Percentiles rank a stretch among this genome's conserved stretches.
These are phyloP conservation scores for Virgularia gustaviana DNA, from an alignment of 92 coral and sea anemone species.

Conservation along the genomic window DNA sequence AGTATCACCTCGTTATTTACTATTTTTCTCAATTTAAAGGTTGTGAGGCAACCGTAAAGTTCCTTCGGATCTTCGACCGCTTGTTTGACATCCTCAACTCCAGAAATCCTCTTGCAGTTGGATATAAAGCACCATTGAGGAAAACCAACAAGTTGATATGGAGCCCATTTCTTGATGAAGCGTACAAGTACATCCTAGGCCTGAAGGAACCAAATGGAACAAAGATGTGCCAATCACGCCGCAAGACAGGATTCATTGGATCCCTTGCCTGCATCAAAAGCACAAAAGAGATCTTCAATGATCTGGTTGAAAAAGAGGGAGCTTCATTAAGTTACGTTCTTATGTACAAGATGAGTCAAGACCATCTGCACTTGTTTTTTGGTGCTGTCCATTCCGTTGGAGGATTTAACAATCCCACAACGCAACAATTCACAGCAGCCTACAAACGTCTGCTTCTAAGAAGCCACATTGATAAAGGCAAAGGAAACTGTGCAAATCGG, in stretches of 20 bases:
- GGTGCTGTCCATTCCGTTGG: background rate
- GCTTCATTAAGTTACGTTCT: background rate
- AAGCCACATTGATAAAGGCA: background rate
- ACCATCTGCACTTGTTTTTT: background rate
- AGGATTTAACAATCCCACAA: background rate
- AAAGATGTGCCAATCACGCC: background rate
- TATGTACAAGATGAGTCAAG: background rate
- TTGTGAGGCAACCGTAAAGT: conserved; percentile 1
- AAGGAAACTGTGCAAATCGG: background rate
- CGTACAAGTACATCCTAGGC: background rate
- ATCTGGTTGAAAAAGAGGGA: background rate
- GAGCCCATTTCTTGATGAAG: conserved; percentile 3
- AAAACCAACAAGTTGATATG: background rate
- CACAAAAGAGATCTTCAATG: background rate
- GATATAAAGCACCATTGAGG: background rate
- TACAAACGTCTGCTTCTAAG: background rate
- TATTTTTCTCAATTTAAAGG: conserved; percentile 9
- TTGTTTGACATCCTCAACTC: background rate
- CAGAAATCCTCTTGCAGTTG: background rate
- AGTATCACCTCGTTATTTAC: conserved; percentile 37
- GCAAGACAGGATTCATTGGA: background rate
- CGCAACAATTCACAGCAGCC: background rate
- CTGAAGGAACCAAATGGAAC: background rate
- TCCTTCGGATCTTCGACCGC: background rate
- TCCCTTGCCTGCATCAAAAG: background rate